Base-by-base conservation (phyloP, 2,888 invertebrate genomes). In the Lasioglossum zephyrum region DNA sequence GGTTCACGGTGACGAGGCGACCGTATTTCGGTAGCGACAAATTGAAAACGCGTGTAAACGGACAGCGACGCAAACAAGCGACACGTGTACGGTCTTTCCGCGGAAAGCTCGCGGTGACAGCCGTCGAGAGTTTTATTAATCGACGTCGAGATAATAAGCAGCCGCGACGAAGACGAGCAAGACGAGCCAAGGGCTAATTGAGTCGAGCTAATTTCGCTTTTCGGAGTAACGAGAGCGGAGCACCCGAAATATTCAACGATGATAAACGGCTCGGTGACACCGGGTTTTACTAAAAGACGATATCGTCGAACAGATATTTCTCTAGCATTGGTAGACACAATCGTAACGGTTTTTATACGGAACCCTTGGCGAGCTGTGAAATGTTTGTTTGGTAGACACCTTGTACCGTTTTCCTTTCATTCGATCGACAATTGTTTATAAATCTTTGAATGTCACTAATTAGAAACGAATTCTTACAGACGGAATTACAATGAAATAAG, bases 1-100 rank as follows among this genome's bases (percentile, higher is more conserved):
- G 63, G 36, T 36, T n/a, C 13, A 44, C 39, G 31, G 22, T 31
- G 31, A 41, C 53, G 49, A 49, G 22, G 53, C 49, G 22, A 18
- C 13, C 49, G 70, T 90, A 90, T 91, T 88, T 92, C 85, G 84
- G 91, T 86, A 91, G 79, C 87, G 91, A 89, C 88, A 91, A 91
- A 91, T 91, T 91, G 89, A 88, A 91, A 91, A 89, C 90, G 91
- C 82, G 87, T 91, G 90, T 90, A 87, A 89, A 83, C 84, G 74
- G 49, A 80, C 60, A 41, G 74, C 76, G 66, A 13, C 74, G 79
- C 76, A 85, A 89, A 87, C 78, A 87, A 87, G 85, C 57, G 88
- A 83, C 88, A 86, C 86, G 86, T 89, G 89, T 85, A 77, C 63
- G 73, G 44, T 73, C 66, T 70, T 18, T 57, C 16, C 72, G 80